Evolutionary conservation across 2,113 vertebrate species (phyloP).

Genomic region (Chaenocephalus aceratus): DNA sequence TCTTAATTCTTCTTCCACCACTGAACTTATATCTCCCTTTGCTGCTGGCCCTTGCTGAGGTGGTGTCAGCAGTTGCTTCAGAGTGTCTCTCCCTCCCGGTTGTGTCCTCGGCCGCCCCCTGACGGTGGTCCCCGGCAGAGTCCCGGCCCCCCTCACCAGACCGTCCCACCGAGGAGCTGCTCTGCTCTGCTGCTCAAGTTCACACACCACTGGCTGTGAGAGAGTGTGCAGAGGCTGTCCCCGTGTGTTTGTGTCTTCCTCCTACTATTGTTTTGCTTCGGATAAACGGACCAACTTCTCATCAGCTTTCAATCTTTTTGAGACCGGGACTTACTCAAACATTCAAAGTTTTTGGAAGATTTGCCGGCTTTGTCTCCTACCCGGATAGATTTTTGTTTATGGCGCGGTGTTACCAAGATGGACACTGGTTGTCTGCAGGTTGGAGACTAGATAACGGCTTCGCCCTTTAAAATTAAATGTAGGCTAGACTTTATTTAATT

Average conservation of each 20-base stretch:
- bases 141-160: neutral
- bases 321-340: neutral
- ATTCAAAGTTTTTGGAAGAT: neutral
- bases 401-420: conserved; percentile 69
- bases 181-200: conserved; percentile 49
- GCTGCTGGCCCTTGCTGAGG: neutral
- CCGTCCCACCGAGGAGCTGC: conserved; percentile 51
- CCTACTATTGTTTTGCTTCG: conserved; percentile 3
- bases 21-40: neutral
- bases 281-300: conserved; percentile 10
- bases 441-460: conserved; percentile 51
- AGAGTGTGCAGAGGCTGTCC: conserved; percentile 18
- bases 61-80: no score
- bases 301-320: neutral
- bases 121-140: conserved; percentile 4
- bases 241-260: conserved; percentile 5
- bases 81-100: neutral
- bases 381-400: conserved; percentile 26
- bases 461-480: conserved; percentile 38
- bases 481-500: conserved; percentile 1
- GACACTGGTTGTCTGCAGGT: conserved; percentile 59
- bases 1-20: no score
- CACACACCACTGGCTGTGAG: conserved; percentile 51
- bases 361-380: conserved; percentile 13
- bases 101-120: conserved; percentile 26